A percentile compares a stretch with the other conserved stretches of the same genome.
phyloP scores from a whole-genome alignment of 2,797 vertebrate species.

The Rhabdomys pumilio region DNA sequence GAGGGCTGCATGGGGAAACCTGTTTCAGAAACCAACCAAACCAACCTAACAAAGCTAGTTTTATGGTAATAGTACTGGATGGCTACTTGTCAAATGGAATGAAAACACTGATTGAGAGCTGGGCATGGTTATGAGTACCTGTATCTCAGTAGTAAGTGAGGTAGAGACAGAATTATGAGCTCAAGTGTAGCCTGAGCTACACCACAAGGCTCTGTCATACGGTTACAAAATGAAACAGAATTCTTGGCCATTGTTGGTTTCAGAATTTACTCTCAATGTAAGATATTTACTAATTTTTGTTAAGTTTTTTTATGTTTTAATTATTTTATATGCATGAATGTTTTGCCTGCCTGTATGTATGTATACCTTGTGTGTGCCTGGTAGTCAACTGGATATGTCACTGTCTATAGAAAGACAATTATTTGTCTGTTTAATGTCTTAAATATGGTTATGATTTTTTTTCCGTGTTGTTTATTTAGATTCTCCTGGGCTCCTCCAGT shows the following conservation, averaged over 20 bases:
- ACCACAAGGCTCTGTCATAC: not conserved
- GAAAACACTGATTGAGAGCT: not conserved
- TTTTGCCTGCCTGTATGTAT: not conserved
- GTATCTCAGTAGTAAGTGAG: not conserved
- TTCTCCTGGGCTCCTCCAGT: conserved; percentile 96
- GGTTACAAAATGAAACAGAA: not conserved
- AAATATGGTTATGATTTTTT: not conserved
- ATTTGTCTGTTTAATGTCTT: conserved; percentile 30
- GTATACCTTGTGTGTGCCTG: not conserved
- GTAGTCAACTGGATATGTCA: not conserved
- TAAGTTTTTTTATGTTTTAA: not conserved
- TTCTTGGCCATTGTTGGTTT: conserved; percentile 49
- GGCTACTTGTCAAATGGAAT: conserved; percentile 42
- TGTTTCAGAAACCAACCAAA: not conserved
- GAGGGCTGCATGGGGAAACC: not conserved
- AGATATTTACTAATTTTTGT: not conserved
- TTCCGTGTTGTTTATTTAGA: conserved; percentile 91
- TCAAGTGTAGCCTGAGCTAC: not conserved
- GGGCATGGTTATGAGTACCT: too few relatives aligned
- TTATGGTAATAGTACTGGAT: conserved; percentile 40
- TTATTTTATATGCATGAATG: not conserved
- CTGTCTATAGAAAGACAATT: conserved; percentile 12
- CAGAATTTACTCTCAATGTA: conserved; percentile 56
- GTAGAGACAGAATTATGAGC: not conserved
- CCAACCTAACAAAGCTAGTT: not conserved